Conservation (phyloP, 2,888 invertebrate genomes). For the Alcis repandata region DNA sequence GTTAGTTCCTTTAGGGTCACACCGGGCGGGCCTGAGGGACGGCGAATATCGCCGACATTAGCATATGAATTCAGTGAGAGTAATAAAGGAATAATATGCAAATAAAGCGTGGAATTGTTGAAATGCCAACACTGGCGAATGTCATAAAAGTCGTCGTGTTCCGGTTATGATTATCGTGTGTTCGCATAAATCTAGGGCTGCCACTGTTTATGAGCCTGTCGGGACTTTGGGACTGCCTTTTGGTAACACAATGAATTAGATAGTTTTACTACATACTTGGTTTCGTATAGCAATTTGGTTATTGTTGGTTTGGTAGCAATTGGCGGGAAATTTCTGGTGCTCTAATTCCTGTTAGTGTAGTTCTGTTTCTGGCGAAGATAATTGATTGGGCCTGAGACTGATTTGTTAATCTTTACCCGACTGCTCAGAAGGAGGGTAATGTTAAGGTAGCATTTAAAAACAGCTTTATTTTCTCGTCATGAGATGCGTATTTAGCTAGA, state of each 20-base stretch:
- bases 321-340: not conserved
- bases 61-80: conserved; percentile 77
- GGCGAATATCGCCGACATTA: conserved; percentile 72
- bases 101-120: conserved; percentile 64
- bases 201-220: conserved; percentile 43
- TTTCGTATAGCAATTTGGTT: too few species aligned
- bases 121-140: conserved; percentile 55
- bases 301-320: not conserved
- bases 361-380: too few species aligned
- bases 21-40: conserved; percentile 63
- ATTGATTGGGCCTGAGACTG: too few species aligned
- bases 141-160: conserved; percentile 62
- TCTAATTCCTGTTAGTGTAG: too few species aligned
- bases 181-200: conserved; percentile 51
- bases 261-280: conserved; percentile 30
- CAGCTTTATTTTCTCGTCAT: too few species aligned
- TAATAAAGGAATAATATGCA: conserved; percentile 84
- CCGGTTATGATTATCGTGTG: conserved; percentile 61
- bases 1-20: conserved; percentile 56
- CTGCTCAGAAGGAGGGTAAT: too few species aligned
- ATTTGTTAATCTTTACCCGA: too few species aligned
- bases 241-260: conserved; percentile 14
- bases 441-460: too few species aligned
- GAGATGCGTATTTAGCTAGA: too few species aligned
- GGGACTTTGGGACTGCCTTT: conserved; percentile 23